Evolutionary conservation across 30 jellyfish, hydroid and myxozoan species (phyloP), one percentile per base, ranked within the genome.

Genomic region (Cassiopea xamachana): DNA sequence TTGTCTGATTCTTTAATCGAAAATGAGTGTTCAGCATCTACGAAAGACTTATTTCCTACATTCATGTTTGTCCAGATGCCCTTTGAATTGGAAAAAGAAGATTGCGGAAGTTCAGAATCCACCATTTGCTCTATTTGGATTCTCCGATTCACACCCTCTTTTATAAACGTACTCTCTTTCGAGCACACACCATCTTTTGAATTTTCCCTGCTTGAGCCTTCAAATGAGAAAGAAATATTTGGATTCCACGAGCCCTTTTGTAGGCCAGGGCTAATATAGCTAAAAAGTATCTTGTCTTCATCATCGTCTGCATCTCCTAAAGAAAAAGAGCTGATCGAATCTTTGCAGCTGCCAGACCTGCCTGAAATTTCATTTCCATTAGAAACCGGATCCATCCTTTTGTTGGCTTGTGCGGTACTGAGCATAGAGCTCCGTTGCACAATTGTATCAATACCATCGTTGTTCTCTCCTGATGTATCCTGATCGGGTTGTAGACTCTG

Each of bases 241-340:
- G 93, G 93, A 68, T 86, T 86, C 93, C 93, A 86, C 13, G 93
- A 86, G 4, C 93, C 93, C 62, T 59, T 75, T 13, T 61, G 87
- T 48, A 86, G 16, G 44, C 93, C 68, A 59, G 93, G 87, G 18
- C 85, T 75, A 46, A 86, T 86, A 67, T 75, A 75, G 48, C 93
- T 86, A 49, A 86, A 86, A 69, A 86, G 69, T 60, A 86, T 86
- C 46, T 48, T 75, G 46, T 86, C 93, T 47, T 86, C 93, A 27
- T 76, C 87, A 45, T 58, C 71, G 60, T 86, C 93, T 10, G 19
- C 17, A 58, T 46, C 82, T 61, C 76, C 86, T 15, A 61, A 49
- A 4, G 9, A 17, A 74, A 49, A 75, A 59, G 84, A 46, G 18
- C 84, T 59, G 27, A 39, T 8, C 44, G 84, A 75, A 18, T 60